Conservation (phyloP, 2,888 invertebrate species). For the Mesorhabditis belari region DNA sequence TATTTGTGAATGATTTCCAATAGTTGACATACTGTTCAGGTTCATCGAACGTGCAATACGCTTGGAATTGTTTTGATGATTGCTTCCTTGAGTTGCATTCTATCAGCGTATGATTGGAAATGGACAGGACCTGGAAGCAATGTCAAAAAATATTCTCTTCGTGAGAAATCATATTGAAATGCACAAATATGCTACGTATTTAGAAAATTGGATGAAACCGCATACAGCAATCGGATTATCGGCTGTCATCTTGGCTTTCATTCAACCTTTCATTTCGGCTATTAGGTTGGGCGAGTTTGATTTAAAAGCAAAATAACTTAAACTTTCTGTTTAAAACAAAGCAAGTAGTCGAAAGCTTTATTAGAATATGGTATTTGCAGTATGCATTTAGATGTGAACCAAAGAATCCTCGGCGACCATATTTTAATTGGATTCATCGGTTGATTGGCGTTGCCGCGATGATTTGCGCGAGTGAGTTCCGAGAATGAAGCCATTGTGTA, state of each 20-base stretch:
- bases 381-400: conserved; percentile 23
- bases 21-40: conserved; percentile 11
- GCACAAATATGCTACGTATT: neutral
- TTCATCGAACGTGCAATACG: conserved; percentile 29
- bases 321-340: too few species aligned
- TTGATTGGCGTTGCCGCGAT: conserved; percentile 27
- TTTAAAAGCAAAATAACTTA: too few species aligned
- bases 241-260: conserved; percentile 26
- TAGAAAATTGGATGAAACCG: conserved; percentile 10
- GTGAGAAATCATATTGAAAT: neutral
- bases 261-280: conserved; percentile 33
- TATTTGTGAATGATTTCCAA: neutral
- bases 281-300: conserved; percentile 6
- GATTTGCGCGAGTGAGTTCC: conserved; percentile 25
- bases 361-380: neutral
- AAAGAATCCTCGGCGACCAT: conserved; percentile 25
- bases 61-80: conserved; percentile 27
- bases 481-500: neutral
- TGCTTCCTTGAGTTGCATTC: conserved; percentile 26
- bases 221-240: conserved; percentile 29
- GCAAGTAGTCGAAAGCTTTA: too few species aligned
- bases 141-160: neutral
- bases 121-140: conserved; percentile 15
- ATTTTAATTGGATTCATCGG: conserved; percentile 37
- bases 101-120: conserved; percentile 26